Evolutionary conservation across 2,113 vertebrate species (phyloP).

Genomic region (Grammomys surdaster): DNA sequence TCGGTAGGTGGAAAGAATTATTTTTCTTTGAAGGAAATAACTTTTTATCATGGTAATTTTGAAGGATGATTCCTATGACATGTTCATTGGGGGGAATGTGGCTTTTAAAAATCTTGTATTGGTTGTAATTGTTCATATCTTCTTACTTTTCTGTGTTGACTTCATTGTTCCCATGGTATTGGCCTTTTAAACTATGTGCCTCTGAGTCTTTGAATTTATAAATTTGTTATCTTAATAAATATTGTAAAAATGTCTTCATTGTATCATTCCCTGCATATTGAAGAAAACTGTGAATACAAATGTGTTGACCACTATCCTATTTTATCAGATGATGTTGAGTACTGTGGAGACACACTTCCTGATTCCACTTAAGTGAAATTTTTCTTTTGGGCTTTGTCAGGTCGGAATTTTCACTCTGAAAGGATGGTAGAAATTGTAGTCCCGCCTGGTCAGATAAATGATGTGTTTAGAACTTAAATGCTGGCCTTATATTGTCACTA

Average conservation of each 20-base stretch:
- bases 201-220: conserved; percentile 90
- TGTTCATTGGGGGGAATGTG: conserved; percentile 84
- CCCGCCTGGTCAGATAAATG: neutral
- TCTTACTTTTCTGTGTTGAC: conserved; percentile 85
- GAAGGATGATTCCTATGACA: conserved; percentile 87
- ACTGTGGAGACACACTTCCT: conserved; percentile 61
- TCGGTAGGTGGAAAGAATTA: conserved; percentile 88
- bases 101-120: conserved; percentile 86
- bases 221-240: conserved; percentile 92
- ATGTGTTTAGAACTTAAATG: conserved; percentile 41
- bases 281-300: conserved; percentile 79
- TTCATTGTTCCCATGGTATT: conserved; percentile 88
- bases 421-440: conserved; percentile 22
- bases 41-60: conserved; percentile 89
- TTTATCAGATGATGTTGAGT: conserved; percentile 81
- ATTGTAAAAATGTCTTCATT: conserved; percentile 87
- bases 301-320: conserved; percentile 74
- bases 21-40: conserved; percentile 89
- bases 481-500: conserved; percentile 15
- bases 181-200: conserved; percentile 91
- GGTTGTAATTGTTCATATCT: conserved; percentile 85
- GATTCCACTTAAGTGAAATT: conserved; percentile 68
- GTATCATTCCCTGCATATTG: conserved; percentile 83
- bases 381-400: conserved; percentile 52
- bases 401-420: conserved; percentile 61